These are phyloP conservation scores for Onthophagus taurus DNA, from an alignment of 1,140 invertebrate genomes.

Conservation along the genomic window DNA sequence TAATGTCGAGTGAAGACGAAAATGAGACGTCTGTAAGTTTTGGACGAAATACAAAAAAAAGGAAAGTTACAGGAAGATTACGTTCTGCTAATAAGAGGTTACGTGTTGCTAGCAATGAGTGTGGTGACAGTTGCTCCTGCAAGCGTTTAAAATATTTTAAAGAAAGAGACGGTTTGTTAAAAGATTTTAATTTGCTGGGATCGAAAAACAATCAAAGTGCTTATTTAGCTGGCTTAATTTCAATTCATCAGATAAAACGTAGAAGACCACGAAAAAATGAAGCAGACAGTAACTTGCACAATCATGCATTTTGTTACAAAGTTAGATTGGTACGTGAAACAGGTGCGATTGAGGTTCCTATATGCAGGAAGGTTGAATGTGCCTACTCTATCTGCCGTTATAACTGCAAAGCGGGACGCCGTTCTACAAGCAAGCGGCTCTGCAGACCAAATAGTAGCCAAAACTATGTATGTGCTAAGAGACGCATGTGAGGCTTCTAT, in stretches of 20 bases:
- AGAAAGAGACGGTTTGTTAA: conserved; percentile 6
- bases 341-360: conserved; percentile 4
- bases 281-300: conserved; percentile 6
- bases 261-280: conserved; percentile 10
- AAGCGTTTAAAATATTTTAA: conserved; percentile 3
- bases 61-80: conserved; percentile 2
- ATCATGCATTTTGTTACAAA: conserved; percentile 8
- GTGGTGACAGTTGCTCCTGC: no score
- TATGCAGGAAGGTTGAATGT: no score
- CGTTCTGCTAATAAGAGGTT: conserved; percentile 4
- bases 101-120: neutral
- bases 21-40: conserved; percentile 1
- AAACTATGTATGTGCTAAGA: no score
- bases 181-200: conserved; percentile 10
- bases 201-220: conserved; percentile 8
- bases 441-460: no score
- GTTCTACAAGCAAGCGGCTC: no score
- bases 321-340: conserved; percentile 7
- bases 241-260: neutral
- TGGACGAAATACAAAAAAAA: conserved; percentile 6
- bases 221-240: conserved; percentile 8
- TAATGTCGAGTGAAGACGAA: conserved; percentile 6
- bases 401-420: no score
- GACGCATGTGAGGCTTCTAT: no score
- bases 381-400: no score